Percentiles rank a stretch among this genome's conserved stretches.
phyloP scores from a whole-genome alignment of 2,888 invertebrate species.

The Himalopsyche tibetana region DNA sequence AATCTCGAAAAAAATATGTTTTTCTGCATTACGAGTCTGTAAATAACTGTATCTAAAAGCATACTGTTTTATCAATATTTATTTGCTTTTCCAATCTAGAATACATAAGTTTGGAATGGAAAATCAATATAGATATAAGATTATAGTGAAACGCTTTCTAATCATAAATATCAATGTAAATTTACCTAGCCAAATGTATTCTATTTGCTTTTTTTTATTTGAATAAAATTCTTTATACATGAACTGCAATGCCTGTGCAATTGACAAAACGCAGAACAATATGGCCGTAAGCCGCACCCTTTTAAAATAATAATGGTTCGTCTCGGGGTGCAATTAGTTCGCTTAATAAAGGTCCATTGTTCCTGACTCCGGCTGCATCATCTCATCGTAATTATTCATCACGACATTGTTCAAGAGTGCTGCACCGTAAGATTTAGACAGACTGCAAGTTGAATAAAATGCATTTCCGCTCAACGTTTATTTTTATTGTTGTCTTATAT shows the following conservation, averaged over 20 bases:
- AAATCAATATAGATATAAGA: too few relatives aligned
- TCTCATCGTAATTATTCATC: slow-evolving; percentile 12
- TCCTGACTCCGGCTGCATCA: slow-evolving; percentile 8
- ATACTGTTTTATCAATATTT: too few relatives aligned
- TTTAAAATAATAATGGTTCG: neutral
- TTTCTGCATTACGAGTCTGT: too few relatives aligned
- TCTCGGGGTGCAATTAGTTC: slow-evolving; percentile 25
- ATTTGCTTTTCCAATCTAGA: too few relatives aligned
- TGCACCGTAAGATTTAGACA: slow-evolving; percentile 12
- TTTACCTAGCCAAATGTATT: too few relatives aligned
- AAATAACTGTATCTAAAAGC: too few relatives aligned
- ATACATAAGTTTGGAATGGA: too few relatives aligned
- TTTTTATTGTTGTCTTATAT: neutral
- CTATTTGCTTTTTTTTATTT: too few relatives aligned
- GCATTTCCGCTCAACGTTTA: neutral
- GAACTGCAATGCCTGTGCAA: neutral
- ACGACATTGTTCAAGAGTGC: neutral
- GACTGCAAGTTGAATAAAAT: slow-evolving; percentile 25
- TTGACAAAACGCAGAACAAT: neutral
- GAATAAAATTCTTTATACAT: too few relatives aligned
- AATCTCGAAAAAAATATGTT: too few relatives aligned
- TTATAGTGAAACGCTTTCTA: too few relatives aligned
- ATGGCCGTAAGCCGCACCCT: neutral
- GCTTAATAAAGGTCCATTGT: slow-evolving; percentile 30
- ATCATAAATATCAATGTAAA: too few relatives aligned